Evolutionary conservation across 2,113 vertebrate species (phyloP).

Genomic region (Oncorhynchus kisutch): DNA sequence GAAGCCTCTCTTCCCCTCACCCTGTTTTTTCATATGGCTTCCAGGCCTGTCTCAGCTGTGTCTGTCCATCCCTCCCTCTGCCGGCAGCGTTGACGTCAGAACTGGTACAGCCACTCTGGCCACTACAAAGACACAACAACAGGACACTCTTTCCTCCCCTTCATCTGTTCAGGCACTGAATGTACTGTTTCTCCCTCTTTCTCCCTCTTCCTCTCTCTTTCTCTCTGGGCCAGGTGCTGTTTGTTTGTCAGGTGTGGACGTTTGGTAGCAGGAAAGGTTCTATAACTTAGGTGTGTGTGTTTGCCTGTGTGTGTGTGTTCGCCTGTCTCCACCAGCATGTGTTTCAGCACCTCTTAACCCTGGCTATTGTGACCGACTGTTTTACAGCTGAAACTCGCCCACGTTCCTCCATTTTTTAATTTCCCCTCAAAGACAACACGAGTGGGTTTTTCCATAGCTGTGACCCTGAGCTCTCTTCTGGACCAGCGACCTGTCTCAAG

Average conservation of each 20-base stretch:
- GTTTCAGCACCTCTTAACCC: conserved; percentile 11
- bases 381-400: neutral
- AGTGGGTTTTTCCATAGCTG: conserved; percentile 17
- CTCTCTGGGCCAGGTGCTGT: neutral
- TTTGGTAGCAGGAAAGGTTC: neutral
- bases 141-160: conserved; percentile 8
- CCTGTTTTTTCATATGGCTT: conserved; percentile 60
- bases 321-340: conserved; percentile 4
- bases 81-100: conserved; percentile 52
- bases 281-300: neutral
- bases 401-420: too few relatives aligned
- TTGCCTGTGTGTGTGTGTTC: neutral
- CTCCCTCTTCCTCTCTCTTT: neutral
- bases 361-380: neutral
- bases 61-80: conserved; percentile 46
- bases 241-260: neutral
- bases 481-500: neutral
- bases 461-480: neutral
- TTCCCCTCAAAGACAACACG: neutral
- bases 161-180: neutral
- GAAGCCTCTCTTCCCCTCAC: neutral
- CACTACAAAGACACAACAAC: conserved; percentile 43
- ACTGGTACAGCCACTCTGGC: conserved; percentile 24
- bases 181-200: neutral
- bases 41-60: conserved; percentile 52